phyloP scores from a whole-genome alignment of 2,888 invertebrate species.

The Stomorhina lunata region DNA sequence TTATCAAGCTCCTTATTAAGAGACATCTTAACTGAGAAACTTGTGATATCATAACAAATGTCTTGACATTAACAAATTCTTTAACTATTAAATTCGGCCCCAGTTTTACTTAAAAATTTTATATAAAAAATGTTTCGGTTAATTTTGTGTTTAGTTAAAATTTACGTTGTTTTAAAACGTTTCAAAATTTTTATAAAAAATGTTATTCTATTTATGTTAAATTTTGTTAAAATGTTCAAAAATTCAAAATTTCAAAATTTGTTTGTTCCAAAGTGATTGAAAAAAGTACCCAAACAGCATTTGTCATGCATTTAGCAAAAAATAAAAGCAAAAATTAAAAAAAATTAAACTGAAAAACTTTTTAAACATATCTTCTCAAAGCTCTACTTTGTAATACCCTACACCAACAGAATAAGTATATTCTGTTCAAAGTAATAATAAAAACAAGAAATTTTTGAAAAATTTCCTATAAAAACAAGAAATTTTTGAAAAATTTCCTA shows the following conservation, averaged over 20 bases:
- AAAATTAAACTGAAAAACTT: background rate
- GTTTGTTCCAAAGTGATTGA: background rate
- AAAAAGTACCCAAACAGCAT: background rate
- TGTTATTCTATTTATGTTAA: background rate
- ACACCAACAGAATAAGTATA: too few species aligned
- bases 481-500: too few species aligned
- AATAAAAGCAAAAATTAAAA: background rate
- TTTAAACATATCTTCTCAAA: background rate
- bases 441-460: too few species aligned
- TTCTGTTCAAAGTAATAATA: too few species aligned
- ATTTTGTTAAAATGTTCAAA: conserved; percentile 4
- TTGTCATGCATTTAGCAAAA: background rate
- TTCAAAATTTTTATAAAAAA: background rate
- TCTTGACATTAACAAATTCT: background rate
- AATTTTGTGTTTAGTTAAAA: background rate
- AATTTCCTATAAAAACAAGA: too few species aligned
- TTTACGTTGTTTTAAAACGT: conserved; percentile 35
- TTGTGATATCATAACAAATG: background rate
- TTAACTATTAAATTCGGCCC: background rate
- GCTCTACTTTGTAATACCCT: background rate
- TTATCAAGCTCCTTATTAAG: conserved; percentile 27
- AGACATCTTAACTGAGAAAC: background rate
- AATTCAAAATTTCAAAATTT: background rate
- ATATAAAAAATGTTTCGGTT: background rate
- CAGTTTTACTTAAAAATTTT: conserved; percentile 32